These are phyloP conservation scores for Ischnus inquisitorius DNA, from an alignment of 2,888 invertebrate genomes.

Conservation along the genomic window DNA sequence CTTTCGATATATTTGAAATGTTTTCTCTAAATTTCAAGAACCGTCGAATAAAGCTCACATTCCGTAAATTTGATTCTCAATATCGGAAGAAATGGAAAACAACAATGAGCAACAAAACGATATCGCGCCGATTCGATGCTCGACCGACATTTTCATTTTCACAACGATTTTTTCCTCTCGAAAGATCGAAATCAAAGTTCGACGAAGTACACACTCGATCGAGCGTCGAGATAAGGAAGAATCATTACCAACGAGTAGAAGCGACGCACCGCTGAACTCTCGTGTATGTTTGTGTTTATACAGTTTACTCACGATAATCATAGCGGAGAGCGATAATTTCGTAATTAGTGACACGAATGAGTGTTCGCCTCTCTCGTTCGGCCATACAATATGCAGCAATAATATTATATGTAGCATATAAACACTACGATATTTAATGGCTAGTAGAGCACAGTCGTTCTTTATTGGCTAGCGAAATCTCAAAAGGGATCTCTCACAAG, in stretches of 20 bases:
- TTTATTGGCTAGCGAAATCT: constrained; percentile 68
- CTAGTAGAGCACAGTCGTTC: constrained; percentile 57
- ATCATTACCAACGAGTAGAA: constrained; percentile 58
- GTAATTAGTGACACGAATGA: constrained; percentile 70
- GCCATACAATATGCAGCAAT: constrained; percentile 44
- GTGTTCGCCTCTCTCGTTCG: constrained; percentile 49
- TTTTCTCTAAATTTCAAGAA: too few relatives aligned
- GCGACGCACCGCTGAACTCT: constrained; percentile 42
- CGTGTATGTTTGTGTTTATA: constrained; percentile 23
- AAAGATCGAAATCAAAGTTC: constrained; percentile 39
- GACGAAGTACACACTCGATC: constrained; percentile 54
- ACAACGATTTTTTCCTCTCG: constrained; percentile 1
- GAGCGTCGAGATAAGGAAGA: constrained; percentile 51
- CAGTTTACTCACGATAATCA: constrained; percentile 65
- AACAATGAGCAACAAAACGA: too few relatives aligned
- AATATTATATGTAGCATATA: constrained; percentile 19
- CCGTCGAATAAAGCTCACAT: neutral
- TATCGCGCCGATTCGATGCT: too few relatives aligned
- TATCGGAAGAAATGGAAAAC: too few relatives aligned
- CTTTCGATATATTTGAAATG: too few relatives aligned
- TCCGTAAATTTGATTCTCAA: too few relatives aligned
- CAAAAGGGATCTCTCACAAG: constrained; percentile 67
- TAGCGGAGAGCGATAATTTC: constrained; percentile 66
- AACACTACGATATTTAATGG: constrained; percentile 61
- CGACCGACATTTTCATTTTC: neutral